These are phyloP conservation scores for Triops cancriformis DNA, from an alignment of 1,140 invertebrate genomes.

Conservation along the genomic window DNA sequence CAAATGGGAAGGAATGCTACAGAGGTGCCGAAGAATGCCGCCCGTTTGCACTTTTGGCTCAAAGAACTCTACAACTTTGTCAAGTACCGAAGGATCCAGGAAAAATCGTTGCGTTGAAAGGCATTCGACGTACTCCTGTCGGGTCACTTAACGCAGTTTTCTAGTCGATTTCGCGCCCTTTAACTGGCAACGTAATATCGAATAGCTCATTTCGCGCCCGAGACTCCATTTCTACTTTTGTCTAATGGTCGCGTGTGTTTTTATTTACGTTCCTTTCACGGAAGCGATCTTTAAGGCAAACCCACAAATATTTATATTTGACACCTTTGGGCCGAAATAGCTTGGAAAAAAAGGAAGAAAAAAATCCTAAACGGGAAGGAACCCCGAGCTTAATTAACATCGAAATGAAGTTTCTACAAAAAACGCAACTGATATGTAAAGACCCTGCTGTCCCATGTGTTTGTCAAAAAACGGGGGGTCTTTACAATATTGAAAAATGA, in stretches of 20 bases:
- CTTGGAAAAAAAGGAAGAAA: no score
- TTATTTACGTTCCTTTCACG: neutral
- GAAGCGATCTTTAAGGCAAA: neutral
- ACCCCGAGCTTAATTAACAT: neutral
- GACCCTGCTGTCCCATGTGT: neutral
- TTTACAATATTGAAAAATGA: neutral
- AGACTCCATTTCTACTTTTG: neutral
- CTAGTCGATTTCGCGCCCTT: neutral
- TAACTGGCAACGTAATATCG: neutral
- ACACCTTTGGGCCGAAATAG: neutral
- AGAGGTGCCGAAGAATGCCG: neutral
- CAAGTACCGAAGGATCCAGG: neutral
- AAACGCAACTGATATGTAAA: neutral
- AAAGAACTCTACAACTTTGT: no score
- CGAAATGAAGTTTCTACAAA: neutral
- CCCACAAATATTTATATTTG: neutral
- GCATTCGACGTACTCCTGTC: neutral
- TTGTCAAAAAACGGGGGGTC: neutral
- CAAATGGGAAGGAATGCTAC: neutral
- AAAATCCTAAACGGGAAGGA: neutral
- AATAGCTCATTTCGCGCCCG: neutral
- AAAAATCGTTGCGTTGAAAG: neutral
- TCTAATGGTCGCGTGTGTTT: constrained; percentile 4
- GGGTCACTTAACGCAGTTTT: neutral
- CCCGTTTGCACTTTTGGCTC: neutral